Evolutionary conservation across 2,888 invertebrate genomes (phyloP).

Genomic region (Lottia gigantea): DNA sequence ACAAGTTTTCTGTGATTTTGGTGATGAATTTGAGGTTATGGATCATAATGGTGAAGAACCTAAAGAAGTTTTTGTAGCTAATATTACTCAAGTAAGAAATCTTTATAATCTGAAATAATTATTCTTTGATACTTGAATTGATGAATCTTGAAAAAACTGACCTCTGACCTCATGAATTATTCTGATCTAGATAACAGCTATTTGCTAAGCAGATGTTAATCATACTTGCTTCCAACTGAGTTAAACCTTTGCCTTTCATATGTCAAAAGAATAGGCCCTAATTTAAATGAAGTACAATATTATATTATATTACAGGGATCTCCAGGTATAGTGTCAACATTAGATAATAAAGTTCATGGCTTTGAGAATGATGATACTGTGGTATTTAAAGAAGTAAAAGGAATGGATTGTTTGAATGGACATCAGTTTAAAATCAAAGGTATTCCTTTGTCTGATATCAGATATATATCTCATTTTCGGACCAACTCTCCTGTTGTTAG

Average conservation of each 20-base stretch:
- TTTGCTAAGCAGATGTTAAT: too few relatives aligned
- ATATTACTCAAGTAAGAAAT: conserved; percentile 61
- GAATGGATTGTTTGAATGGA: conserved; percentile 64
- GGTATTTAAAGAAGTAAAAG: conserved; percentile 63
- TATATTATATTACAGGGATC: conserved; percentile 44
- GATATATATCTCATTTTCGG: too few relatives aligned
- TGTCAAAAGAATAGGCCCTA: too few relatives aligned
- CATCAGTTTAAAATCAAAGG: conserved; percentile 57
- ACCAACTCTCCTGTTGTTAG: too few relatives aligned
- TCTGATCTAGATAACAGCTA: too few relatives aligned
- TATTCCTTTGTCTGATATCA: too few relatives aligned
- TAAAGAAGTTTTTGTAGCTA: conserved; percentile 62
- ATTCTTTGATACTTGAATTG: too few relatives aligned
- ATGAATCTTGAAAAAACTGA: too few relatives aligned
- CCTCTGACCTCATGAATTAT: too few relatives aligned
- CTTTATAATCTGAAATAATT: background rate
- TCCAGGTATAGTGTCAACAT: conserved; percentile 62
- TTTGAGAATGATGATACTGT: conserved; percentile 65
- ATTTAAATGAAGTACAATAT: too few relatives aligned
- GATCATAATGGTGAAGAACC: conserved; percentile 67
- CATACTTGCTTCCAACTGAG: too few relatives aligned
- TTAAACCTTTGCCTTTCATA: too few relatives aligned
- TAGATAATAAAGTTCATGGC: conserved; percentile 62
- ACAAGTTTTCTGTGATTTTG: conserved; percentile 67
- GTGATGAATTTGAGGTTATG: conserved; percentile 63